phyloP scores from a whole-genome alignment of 1,140 invertebrate species.

The Panagrolaimus sp. region DNA sequence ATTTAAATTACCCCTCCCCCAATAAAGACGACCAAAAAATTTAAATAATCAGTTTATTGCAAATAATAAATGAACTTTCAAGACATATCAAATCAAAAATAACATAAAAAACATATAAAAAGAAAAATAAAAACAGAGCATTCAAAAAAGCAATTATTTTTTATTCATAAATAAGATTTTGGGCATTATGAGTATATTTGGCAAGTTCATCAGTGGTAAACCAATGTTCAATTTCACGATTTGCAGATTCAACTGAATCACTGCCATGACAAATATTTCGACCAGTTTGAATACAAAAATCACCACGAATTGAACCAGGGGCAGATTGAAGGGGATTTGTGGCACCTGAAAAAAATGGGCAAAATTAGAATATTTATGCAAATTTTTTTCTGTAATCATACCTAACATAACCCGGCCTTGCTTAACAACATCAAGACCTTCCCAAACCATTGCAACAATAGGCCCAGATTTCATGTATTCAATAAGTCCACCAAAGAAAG shows the following conservation, averaged over 20 bases:
- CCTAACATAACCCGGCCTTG: slow-evolving; percentile 85
- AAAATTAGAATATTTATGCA: no score
- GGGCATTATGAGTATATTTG: slow-evolving; percentile 38
- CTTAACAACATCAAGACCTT: slow-evolving; percentile 84
- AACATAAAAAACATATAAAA: no score
- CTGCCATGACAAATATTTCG: slow-evolving; percentile 67
- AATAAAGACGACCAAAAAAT: no score
- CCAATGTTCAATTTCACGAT: slow-evolving; percentile 92
- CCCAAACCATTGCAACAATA: slow-evolving; percentile 82
- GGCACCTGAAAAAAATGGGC: slow-evolving; percentile 65
- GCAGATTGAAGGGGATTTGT: slow-evolving; percentile 82
- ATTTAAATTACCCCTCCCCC: no score
- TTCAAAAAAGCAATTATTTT: no score
- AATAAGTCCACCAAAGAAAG: slow-evolving; percentile 87
- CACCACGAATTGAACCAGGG: slow-evolving; percentile 85
- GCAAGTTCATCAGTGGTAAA: slow-evolving; percentile 76
- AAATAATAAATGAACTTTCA: no score
- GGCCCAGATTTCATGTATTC: slow-evolving; percentile 96
- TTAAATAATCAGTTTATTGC: no score
- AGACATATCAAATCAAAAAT: no score
- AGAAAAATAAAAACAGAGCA: no score
- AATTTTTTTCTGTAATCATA: no score
- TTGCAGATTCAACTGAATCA: slow-evolving; percentile 87
- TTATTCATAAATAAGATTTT: slow-evolving; percentile 58
- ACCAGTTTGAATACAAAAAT: slow-evolving; percentile 88